These are phyloP conservation scores for Spicauda simplicius DNA, from an alignment of 2,888 invertebrate genomes.

Conservation along the genomic window DNA sequence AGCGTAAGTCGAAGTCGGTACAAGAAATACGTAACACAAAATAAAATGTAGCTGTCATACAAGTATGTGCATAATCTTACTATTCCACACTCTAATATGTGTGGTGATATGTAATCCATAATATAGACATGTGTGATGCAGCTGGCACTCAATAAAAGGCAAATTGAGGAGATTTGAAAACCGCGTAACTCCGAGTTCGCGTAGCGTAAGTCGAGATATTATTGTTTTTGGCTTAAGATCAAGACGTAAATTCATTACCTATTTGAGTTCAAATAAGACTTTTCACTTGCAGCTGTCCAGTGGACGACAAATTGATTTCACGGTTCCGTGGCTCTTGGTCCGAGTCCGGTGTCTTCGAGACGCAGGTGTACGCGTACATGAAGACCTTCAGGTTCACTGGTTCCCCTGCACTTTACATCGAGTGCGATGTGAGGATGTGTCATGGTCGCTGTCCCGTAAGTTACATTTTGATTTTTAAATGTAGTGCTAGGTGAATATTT, in stretches of 20 bases:
- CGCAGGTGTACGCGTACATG: slow-evolving; percentile 97
- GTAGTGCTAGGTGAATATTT: neutral
- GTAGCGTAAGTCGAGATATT: too few relatives aligned
- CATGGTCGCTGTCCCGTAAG: slow-evolving; percentile 97
- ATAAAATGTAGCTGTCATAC: too few relatives aligned
- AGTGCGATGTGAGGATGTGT: slow-evolving; percentile 98
- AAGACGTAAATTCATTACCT: neutral
- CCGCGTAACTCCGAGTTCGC: too few relatives aligned
- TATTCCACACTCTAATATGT: too few relatives aligned
- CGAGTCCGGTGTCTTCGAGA: slow-evolving; percentile 95
- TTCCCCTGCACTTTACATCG: slow-evolving; percentile 96
- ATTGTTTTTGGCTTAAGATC: too few relatives aligned
- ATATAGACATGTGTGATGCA: too few relatives aligned
- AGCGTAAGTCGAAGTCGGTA: too few relatives aligned
- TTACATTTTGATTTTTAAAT: slow-evolving; percentile 38
- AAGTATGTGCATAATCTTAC: too few relatives aligned
- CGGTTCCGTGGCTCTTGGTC: slow-evolving; percentile 97
- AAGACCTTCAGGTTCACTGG: slow-evolving; percentile 97
- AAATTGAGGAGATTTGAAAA: too few relatives aligned
- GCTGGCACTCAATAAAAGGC: too few relatives aligned
- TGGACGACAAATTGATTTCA: slow-evolving; percentile 96
- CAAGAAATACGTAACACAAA: too few relatives aligned
- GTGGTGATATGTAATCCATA: too few relatives aligned
- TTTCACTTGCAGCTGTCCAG: slow-evolving; percentile 88
- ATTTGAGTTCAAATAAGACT: slow-evolving; percentile 6